phyloP scores from a whole-genome alignment of 2,797 vertebrate genomes.

The Merluccius polli region DNA sequence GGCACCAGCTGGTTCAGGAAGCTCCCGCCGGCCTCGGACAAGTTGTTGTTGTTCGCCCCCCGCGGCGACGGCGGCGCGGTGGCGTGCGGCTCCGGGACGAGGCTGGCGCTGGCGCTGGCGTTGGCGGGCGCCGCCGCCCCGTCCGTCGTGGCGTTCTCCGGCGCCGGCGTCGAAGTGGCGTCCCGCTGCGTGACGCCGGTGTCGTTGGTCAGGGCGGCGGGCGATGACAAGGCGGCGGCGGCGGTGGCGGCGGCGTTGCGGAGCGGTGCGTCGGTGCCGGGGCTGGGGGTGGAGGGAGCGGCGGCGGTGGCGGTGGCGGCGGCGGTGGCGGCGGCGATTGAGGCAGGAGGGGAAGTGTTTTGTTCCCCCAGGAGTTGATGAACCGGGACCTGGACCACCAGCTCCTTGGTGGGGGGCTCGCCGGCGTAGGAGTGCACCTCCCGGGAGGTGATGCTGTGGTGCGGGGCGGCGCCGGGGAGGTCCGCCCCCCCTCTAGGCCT shows the following conservation, averaged over 20 bases:
- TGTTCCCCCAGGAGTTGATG: slow-evolving; percentile 29
- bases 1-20: slow-evolving; percentile 89
- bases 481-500: background rate
- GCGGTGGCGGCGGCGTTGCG: slow-evolving; percentile 25
- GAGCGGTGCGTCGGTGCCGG: slow-evolving; percentile 7
- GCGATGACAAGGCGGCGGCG: slow-evolving; percentile 27
- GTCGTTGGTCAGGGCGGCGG: slow-evolving; percentile 6
- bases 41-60: background rate
- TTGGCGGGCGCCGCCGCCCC: slow-evolving; percentile 48
- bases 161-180: background rate
- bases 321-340: background rate
- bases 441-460: slow-evolving; percentile 70
- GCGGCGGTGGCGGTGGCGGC: slow-evolving; percentile 32
- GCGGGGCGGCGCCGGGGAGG: slow-evolving; percentile 24
- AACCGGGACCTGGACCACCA: slow-evolving; percentile 28
- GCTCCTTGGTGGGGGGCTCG: slow-evolving; percentile 48
- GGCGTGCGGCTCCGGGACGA: slow-evolving; percentile 50
- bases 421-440: slow-evolving; percentile 50
- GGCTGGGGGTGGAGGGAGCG: slow-evolving; percentile 37
- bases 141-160: slow-evolving; percentile 32
- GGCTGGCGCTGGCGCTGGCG: slow-evolving; percentile 39
- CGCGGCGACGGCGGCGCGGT: background rate
- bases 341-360: slow-evolving; percentile 13
- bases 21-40: slow-evolving; percentile 79
- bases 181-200: slow-evolving; percentile 19